Base-by-base conservation (phyloP, 2,797 vertebrate genomes). In the Poecilia velifera region DNA sequence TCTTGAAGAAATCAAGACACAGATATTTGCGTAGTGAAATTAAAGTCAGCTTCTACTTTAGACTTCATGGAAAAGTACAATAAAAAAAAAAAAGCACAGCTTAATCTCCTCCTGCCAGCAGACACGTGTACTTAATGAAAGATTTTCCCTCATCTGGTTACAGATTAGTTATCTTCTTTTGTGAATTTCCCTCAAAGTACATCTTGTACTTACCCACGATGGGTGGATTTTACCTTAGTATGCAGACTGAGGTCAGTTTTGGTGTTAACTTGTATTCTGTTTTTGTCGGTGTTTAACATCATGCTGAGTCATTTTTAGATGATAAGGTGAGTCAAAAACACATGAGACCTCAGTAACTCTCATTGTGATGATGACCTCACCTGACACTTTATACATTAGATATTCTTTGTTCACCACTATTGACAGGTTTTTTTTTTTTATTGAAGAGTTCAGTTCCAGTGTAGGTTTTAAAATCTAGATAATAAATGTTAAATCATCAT, bases 321-420 rank as follows among this genome's bases (percentile, higher is more conserved):
- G 46, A 49, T 12, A 47, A 49, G 46, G 46, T 73, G 46, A 45
- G 71, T 72, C 46, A 72, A 72, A 45, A 49, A 49, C 46, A 72
- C 28, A 64, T 64, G 59, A 64, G 36, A 36, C 59, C 59, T 36
- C 59, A 36, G 59, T 34, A 47, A 22, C 16, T 34, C n/a, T 47
- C 45, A 47, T 22, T 31, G 20, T 28, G 14, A 72, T 18, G 14
- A 47, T 72, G 6, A 45, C 28, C 28, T 49, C 25, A 73, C 22
- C 16, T 14, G 46, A 36, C 16, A 9, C 64, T 68, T 68, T 20
- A 41, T 25, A 39, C 4, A 68, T 41, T 5, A 25, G 20, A 41
- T 20, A 41, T 22, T 34, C 36, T 39, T 64, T 68, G 36, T 68
- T 68, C 34, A 59, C 55, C 4, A 14, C 3, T 28, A 28, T 59